Base-by-base conservation (phyloP, 2,113 vertebrate genomes). In the Hippopotamus amphibius region DNA sequence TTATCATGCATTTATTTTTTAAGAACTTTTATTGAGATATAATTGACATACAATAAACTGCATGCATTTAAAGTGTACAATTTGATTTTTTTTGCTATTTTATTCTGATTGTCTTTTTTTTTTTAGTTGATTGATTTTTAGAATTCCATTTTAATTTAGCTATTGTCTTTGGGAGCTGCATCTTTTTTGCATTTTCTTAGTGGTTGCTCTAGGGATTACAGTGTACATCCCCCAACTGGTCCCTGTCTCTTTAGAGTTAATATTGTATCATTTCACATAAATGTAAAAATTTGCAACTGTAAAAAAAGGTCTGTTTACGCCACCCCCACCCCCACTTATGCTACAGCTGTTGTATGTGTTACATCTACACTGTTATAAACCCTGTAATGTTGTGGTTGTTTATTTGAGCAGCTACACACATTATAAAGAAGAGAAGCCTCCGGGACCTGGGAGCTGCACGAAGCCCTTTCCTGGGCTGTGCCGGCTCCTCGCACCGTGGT, bases 361-460 rank as follows among this genome's bases (percentile, higher is more conserved):
- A 24, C 33, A 2, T 9, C 0, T 6, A 7, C 43, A 28, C 13
- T 14, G 11, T 2, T 11, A 9, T 1, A 22, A 50, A 50, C 4
- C 46, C 19, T 12, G 3, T 15, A 6, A 4, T 2, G 19, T 0
- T 24, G 19, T 2, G 19, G 46, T 12, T 68, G 65, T 41, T 46
- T n/a, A 41, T 26, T 41, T 71, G 30, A 72, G 13, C 19, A 22
- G 53, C 6, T 46, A 6, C 5, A 28, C 5, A 6, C 0, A 22
- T 48, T 48, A 28, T n/a, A n/a, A 55, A 43, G 63, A 53, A 14
- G 83, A 81, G 30, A n/a, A n/a, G 2, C 5, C 19, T 3, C 1
- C 7, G 2, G 0, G 16, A 26, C 15, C 11, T 12, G 5, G 7
- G 11, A 37, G 53, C 24, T 0, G 0, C n/a, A 9, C 16, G 12